Evolutionary conservation across 2,888 invertebrate species (phyloP).

Genomic region (Caenorhabditis zanzibari): DNA sequence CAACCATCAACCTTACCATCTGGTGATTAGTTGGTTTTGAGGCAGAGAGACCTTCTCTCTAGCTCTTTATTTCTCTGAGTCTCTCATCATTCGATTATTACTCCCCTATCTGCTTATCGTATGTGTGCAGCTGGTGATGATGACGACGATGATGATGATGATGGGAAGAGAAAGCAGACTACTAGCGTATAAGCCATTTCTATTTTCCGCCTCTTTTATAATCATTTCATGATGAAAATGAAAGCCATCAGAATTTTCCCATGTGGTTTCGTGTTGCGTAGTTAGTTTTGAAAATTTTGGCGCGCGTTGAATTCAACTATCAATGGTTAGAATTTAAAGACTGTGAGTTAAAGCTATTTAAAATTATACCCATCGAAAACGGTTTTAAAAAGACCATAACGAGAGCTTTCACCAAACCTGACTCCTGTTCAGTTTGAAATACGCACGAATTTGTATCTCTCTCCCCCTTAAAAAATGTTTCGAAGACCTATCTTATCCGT

Average conservation of each 20-base stretch:
- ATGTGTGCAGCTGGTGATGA: slow-evolving; percentile 60
- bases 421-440: no score
- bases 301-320: no score
- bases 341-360: no score
- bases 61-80: slow-evolving; percentile 19
- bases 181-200: not conserved
- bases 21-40: slow-evolving; percentile 45
- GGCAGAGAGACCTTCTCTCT: not conserved
- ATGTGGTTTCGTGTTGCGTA: not conserved
- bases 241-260: not conserved
- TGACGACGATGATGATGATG: slow-evolving; percentile 18
- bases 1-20: slow-evolving; percentile 28
- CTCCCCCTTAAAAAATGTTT: no score
- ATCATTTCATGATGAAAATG: not conserved
- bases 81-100: not conserved
- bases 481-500: not conserved
- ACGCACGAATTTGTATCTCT: no score
- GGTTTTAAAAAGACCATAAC: no score
- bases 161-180: not conserved
- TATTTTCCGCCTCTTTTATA: not conserved
- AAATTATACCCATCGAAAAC: no score
- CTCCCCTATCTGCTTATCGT: slow-evolving; percentile 61
- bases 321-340: no score
- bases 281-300: no score
- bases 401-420: no score